Percentiles rank a stretch among this genome's conserved stretches.
phyloP scores from a whole-genome alignment of 2,113 vertebrate genomes.

The Bufo gargarizans region DNA sequence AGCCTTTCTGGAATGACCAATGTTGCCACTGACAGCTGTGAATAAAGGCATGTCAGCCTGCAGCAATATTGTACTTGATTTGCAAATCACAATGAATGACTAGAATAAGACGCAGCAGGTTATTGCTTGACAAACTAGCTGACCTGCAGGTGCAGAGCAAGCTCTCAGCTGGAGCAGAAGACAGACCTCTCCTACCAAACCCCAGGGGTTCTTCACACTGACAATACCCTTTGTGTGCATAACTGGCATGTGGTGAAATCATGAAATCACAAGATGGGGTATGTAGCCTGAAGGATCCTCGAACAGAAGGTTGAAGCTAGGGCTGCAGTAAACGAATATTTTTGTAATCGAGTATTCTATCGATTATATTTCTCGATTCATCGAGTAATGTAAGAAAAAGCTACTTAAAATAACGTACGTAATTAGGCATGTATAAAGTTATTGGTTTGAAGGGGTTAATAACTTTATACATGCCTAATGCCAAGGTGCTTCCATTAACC shows the following conservation, averaged over 20 bases:
- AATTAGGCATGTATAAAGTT: no score
- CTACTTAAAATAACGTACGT: no score
- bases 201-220: not conserved
- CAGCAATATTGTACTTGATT: not conserved
- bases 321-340: no score
- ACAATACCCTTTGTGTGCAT: conserved; percentile 7
- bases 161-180: not conserved
- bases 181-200: not conserved
- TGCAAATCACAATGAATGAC: not conserved
- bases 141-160: conserved; percentile 7
- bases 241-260: not conserved
- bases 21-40: not conserved
- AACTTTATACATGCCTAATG: no score
- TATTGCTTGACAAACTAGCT: not conserved
- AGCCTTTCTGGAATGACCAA: not conserved
- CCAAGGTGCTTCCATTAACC: no score
- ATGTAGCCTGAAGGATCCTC: not conserved
- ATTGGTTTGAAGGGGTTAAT: no score
- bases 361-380: no score
- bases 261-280: not conserved
- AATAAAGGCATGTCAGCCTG: not conserved
- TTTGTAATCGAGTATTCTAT: no score
- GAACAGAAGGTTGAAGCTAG: not conserved
- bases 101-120: not conserved
- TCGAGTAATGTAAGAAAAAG: no score